phyloP scores from a whole-genome alignment of 2,113 vertebrate genomes.

The Mirza zaza region DNA sequence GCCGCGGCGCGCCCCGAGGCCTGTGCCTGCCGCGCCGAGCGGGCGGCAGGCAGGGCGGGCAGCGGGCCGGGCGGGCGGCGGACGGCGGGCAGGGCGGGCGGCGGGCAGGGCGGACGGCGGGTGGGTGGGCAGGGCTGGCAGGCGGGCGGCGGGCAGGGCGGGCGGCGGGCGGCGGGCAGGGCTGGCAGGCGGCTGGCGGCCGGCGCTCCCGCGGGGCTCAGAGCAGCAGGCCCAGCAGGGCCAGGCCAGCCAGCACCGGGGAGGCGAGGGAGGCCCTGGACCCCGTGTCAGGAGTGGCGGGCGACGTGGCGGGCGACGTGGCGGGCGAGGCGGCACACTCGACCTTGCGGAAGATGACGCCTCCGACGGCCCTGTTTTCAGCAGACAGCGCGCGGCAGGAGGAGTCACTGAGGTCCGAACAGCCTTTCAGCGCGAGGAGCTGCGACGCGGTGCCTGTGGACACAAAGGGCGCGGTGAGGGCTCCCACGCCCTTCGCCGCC shows the following conservation, averaged over 20 bases:
- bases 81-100: too few species aligned
- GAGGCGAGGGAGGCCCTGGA: background rate
- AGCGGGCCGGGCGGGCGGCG: too few species aligned
- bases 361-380: rapidly evolving
- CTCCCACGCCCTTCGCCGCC: background rate
- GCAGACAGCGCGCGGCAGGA: background rate
- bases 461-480: background rate
- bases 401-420: background rate
- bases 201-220: background rate
- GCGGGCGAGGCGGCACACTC: background rate
- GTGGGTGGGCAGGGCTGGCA: too few species aligned
- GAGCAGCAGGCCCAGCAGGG: slow-evolving; percentile 12
- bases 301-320: too few species aligned
- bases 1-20: background rate
- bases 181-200: too few species aligned
- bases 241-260: background rate
- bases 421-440: background rate
- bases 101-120: too few species aligned
- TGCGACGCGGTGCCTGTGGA: background rate
- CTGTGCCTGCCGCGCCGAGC: background rate
- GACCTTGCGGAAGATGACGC: background rate
- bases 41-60: too few species aligned
- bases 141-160: too few species aligned
- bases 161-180: too few species aligned
- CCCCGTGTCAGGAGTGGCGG: rapidly evolving